A percentile compares a stretch with the other conserved stretches of the same genome.
Evolutionary conservation across 2,888 invertebrate species (phyloP).

Genomic region (Dicranocentrus wangi): DNA sequence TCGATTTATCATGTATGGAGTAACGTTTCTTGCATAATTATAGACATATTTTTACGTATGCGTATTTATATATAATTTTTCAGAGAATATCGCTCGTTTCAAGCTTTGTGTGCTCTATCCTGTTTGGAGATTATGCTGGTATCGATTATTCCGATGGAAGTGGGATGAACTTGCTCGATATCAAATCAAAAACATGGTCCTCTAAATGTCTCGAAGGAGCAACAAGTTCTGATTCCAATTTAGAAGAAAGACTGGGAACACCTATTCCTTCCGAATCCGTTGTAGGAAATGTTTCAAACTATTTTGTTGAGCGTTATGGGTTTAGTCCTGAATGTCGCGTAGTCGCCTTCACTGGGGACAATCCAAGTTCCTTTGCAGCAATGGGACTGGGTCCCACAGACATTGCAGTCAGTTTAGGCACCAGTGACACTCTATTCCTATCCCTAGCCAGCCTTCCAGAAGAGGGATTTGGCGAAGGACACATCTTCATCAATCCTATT

Average conservation of each 20-base stretch:
- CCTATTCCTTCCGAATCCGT: constrained; percentile 83
- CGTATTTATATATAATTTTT: constrained; percentile 74
- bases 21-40: too few relatives aligned
- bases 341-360: constrained; percentile 95
- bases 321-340: constrained; percentile 87
- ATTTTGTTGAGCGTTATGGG: constrained; percentile 90
- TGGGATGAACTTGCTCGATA: constrained; percentile 96
- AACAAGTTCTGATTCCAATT: constrained; percentile 80
- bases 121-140: constrained; percentile 90
- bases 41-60: not conserved
- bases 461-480: constrained; percentile 83
- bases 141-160: constrained; percentile 95
- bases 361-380: constrained; percentile 86
- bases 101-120: constrained; percentile 91
- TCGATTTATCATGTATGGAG: not conserved
- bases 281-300: constrained; percentile 84
- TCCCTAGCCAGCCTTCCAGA: constrained; percentile 82
- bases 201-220: constrained; percentile 82
- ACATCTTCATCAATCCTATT: constrained; percentile 91
- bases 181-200: constrained; percentile 86
- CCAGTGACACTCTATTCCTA: constrained; percentile 91
- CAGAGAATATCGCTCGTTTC: constrained; percentile 93
- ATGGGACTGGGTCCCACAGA: constrained; percentile 87
- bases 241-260: constrained; percentile 83
- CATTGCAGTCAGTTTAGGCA: constrained; percentile 91